These are phyloP conservation scores for Clarias pachynema DNA, from an alignment of 2,797 vertebrate genomes.

Conservation along the genomic window DNA sequence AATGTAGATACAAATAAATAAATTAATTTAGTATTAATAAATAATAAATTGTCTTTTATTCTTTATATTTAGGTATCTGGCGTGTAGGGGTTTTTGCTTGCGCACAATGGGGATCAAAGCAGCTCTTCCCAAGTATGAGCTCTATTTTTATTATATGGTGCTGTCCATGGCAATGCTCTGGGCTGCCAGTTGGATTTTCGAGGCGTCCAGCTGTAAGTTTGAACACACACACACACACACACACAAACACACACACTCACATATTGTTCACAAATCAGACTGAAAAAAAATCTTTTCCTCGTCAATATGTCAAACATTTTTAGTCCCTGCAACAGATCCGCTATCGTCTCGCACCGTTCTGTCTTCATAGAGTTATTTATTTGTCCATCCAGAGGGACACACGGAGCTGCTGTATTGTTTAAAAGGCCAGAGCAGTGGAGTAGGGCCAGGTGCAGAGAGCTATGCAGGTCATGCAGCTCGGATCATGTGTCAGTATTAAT, in stretches of 20 bases:
- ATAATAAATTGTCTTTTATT: background rate
- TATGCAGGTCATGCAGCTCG: conserved; percentile 65
- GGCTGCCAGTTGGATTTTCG: conserved; percentile 84
- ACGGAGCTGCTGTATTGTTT: conserved; percentile 47
- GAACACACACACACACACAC: conserved; percentile 2
- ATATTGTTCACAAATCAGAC: background rate
- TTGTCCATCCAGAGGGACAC: conserved; percentile 8
- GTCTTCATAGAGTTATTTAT: background rate
- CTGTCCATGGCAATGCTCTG: conserved; percentile 86
- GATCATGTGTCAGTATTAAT: conserved; percentile 77
- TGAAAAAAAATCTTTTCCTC: background rate
- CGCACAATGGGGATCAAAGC: conserved; percentile 87
- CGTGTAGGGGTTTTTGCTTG: conserved; percentile 9
- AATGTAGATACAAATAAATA: background rate
- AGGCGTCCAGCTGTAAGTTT: conserved; percentile 87
- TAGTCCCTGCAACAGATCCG: background rate
- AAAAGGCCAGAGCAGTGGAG: conserved; percentile 42
- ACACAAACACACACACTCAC: background rate
- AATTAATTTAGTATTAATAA: background rate
- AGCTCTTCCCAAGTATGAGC: conserved; percentile 85
- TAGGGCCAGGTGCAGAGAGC: conserved; percentile 57
- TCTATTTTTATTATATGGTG: conserved; percentile 86
- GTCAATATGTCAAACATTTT: background rate
- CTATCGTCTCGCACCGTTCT: background rate
- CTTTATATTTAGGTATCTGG: conserved; percentile 30